These are phyloP conservation scores for Babyrousa celebensis DNA, from an alignment of 2,797 vertebrate species.

Conservation along the genomic window DNA sequence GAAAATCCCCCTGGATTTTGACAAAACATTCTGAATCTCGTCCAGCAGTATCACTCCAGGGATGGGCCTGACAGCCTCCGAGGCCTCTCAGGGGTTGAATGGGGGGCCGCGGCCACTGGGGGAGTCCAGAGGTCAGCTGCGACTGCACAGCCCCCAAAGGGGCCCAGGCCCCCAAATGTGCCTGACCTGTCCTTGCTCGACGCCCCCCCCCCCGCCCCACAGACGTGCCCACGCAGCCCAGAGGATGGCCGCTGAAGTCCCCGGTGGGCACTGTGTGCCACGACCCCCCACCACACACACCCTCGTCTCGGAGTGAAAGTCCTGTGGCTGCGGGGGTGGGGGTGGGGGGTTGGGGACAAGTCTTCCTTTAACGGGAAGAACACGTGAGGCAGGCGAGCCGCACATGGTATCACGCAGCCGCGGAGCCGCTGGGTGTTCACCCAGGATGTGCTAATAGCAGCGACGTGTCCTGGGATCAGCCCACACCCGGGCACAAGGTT, in stretches of 20 bases:
- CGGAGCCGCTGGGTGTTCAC: neutral
- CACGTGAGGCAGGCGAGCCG: neutral
- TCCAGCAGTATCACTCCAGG: too few relatives aligned
- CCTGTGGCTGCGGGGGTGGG: neutral
- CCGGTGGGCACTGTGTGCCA: neutral
- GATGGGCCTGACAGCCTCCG: neutral
- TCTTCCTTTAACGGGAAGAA: neutral
- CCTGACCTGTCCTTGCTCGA: neutral
- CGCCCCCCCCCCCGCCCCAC: neutral
- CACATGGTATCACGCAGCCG: accelerated
- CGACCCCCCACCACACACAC: neutral
- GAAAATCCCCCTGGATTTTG: neutral
- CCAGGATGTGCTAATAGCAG: too few relatives aligned
- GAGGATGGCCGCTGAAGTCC: neutral
- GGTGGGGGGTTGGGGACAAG: too few relatives aligned
- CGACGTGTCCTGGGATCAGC: accelerated
- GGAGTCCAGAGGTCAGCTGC: accelerated
- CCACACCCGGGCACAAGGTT: too few relatives aligned
- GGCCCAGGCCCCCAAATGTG: too few relatives aligned
- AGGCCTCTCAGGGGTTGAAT: accelerated
- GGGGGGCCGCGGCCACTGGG: accelerated
- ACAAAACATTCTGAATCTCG: neutral
- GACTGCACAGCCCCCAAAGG: neutral
- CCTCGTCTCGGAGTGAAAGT: neutral
- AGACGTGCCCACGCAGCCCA: neutral